Evolutionary conservation across 2,113 vertebrate genomes (phyloP).

Genomic region (Thunnus maccoyii): DNA sequence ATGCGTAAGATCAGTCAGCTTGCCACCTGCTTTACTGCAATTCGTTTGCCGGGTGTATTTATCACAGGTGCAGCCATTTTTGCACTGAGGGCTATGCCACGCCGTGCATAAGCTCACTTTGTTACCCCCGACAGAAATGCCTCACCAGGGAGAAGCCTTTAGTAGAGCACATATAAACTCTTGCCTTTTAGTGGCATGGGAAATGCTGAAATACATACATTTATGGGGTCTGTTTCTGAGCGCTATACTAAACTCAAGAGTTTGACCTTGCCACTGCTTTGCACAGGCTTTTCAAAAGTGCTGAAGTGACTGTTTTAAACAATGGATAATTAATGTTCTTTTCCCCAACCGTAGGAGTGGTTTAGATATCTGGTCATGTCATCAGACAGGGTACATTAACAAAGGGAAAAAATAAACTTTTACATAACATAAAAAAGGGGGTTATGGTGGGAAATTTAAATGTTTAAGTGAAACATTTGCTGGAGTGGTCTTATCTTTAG

Average conservation of each 20-base stretch:
- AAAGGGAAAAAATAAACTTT: not conserved
- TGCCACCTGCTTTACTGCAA: constrained; percentile 68
- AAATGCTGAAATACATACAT: constrained; percentile 70
- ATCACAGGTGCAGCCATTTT: constrained; percentile 69
- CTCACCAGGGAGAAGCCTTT: constrained; percentile 78
- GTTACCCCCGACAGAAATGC: constrained; percentile 77
- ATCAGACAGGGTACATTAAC: constrained; percentile 38
- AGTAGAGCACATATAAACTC: constrained; percentile 75
- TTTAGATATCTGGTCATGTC: constrained; percentile 33
- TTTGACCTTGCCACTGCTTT: constrained; percentile 70
- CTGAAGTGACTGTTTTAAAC: constrained; percentile 60
- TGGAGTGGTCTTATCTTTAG: constrained; percentile 14
- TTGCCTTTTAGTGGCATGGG: constrained; percentile 71
- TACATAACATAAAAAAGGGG: not conserved
- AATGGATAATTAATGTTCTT: constrained; percentile 62
- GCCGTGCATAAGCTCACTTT: constrained; percentile 75
- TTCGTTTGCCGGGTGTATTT: constrained; percentile 65
- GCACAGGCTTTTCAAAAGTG: constrained; percentile 36
- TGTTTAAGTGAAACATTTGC: constrained; percentile 34
- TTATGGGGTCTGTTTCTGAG: constrained; percentile 61
- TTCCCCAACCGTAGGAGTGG: constrained; percentile 3
- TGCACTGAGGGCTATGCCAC: constrained; percentile 52
- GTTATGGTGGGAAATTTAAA: constrained; percentile 5
- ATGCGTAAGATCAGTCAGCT: constrained; percentile 42
- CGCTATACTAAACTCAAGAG: constrained; percentile 63